A percentile compares a stretch with the other conserved stretches of the same genome.
These are phyloP conservation scores for Epizoanthus scotinus DNA, from an alignment of 92 coral and sea anemone species.

Conservation along the genomic window DNA sequence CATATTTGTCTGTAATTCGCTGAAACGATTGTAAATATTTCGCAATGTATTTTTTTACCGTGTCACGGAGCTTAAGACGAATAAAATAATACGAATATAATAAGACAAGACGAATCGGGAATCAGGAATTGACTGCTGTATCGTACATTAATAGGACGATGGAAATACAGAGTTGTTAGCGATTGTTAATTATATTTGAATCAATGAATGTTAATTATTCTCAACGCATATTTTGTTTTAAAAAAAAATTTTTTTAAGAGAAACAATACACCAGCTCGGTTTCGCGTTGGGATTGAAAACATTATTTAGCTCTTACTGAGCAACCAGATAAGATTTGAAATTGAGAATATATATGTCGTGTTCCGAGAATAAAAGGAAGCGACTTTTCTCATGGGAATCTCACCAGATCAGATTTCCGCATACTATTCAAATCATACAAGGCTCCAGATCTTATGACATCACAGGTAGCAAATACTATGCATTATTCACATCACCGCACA, in stretches of 20 bases:
- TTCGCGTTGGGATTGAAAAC: background rate
- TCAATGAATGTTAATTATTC: background rate
- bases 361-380: slow-evolving; percentile 7
- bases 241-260: too few species aligned
- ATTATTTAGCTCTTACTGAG: background rate
- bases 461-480: slow-evolving; percentile 24
- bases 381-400: background rate
- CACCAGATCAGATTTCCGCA: slow-evolving; percentile 26
- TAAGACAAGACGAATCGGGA: too few species aligned
- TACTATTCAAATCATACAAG: background rate
- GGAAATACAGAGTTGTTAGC: too few species aligned
- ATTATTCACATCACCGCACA: background rate
- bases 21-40: slow-evolving; percentile 16
- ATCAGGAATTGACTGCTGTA: background rate
- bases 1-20: background rate
- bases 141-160: too few species aligned
- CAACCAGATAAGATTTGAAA: too few species aligned
- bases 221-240: too few species aligned
- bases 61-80: background rate
- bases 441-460: slow-evolving; percentile 29
- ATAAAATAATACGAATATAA: too few species aligned
- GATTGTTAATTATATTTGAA: background rate
- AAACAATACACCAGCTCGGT: too few species aligned
- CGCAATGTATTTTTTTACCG: background rate
- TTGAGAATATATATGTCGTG: background rate